Percentiles rank a stretch among this genome's conserved stretches.
phyloP scores from a whole-genome alignment of 2,888 invertebrate genomes.

The Lottia gigantea region DNA sequence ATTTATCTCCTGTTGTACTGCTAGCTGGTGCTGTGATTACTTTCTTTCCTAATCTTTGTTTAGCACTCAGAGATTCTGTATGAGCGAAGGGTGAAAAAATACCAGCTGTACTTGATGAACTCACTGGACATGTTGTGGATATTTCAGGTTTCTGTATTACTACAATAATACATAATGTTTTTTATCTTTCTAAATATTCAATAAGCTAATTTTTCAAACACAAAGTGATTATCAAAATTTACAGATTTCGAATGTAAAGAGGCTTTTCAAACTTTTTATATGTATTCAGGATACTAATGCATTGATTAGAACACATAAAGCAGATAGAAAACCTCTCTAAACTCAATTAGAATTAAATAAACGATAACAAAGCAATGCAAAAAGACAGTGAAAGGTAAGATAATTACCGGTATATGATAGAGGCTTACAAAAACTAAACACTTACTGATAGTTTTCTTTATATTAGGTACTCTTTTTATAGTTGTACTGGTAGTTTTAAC shows the following conservation, averaged over 20 bases:
- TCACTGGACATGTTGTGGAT: constrained; percentile 24
- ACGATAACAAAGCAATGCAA: too few species aligned
- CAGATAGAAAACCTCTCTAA: too few species aligned
- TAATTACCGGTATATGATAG: too few species aligned
- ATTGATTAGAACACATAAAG: too few species aligned
- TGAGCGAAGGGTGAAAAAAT: constrained; percentile 24
- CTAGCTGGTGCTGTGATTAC: constrained; percentile 31
- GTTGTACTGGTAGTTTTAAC: constrained; percentile 22
- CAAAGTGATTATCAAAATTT: too few species aligned
- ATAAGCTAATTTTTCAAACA: too few species aligned
- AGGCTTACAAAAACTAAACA: neutral
- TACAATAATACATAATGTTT: constrained; percentile 2
- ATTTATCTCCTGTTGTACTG: constrained; percentile 28
- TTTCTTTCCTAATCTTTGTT: constrained; percentile 29
- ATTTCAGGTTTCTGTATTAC: constrained; percentile 37
- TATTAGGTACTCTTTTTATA: constrained; percentile 12
- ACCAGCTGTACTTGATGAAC: constrained; percentile 18
- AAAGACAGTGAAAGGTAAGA: too few species aligned
- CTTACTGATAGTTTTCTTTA: constrained; percentile 21
- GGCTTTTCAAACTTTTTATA: too few species aligned
- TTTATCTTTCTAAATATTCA: too few species aligned
- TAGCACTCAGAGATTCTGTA: constrained; percentile 26
- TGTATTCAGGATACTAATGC: too few species aligned
- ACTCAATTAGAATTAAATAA: too few species aligned
- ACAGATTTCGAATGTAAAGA: too few species aligned